A percentile compares a stretch with the other conserved stretches of the same genome.
Conservation (phyloP, 2,113 vertebrate genomes). For the Chloropsis cyanopogon region DNA sequence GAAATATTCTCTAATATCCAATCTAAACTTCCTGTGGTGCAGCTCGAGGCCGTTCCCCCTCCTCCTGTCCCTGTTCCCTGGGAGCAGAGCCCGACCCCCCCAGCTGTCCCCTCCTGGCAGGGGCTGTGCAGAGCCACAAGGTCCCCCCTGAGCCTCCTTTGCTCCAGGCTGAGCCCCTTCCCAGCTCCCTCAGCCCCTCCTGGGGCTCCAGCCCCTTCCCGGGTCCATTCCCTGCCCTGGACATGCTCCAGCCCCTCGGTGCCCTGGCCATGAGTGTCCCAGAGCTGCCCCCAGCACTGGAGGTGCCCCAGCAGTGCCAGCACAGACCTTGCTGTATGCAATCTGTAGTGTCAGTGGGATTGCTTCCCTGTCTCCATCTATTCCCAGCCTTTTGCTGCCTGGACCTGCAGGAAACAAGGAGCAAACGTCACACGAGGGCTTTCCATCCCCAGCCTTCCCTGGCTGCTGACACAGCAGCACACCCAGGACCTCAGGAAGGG, state of each 20-base stretch:
- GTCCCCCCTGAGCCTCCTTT: background rate
- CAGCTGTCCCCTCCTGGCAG: background rate
- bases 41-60: accelerated
- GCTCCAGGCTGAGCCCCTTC: background rate
- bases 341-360: slow-evolving; percentile 91
- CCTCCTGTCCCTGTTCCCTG: background rate
- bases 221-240: background rate
- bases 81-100: background rate
- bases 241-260: background rate
- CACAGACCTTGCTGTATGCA: slow-evolving; percentile 85
- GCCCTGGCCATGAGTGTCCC: background rate
- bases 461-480: background rate
- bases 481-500: background rate
- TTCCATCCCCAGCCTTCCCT: background rate
- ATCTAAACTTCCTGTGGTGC: background rate
- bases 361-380: slow-evolving; percentile 92
- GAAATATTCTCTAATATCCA: background rate
- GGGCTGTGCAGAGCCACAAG: background rate
- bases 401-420: slow-evolving; percentile 75
- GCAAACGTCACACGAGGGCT: background rate
- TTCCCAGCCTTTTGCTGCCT: slow-evolving; percentile 92
- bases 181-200: background rate
- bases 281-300: background rate
- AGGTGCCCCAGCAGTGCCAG: background rate
- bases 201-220: background rate